Base-by-base conservation (phyloP, 2,888 invertebrate genomes). In the Drosophila nr. medialis region DNA sequence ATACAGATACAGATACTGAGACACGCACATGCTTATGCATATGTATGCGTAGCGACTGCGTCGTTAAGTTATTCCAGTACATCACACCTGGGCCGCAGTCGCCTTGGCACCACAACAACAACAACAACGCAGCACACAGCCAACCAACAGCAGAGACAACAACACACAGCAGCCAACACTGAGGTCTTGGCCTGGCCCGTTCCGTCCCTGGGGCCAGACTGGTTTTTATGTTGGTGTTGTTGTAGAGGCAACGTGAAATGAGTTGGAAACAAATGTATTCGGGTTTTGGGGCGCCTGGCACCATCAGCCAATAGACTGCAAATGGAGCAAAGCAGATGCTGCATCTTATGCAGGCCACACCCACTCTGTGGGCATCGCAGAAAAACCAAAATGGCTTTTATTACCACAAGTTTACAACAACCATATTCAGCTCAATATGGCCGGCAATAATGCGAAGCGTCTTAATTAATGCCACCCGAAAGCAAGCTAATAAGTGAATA, bases 51-150 rank as follows among this genome's bases (percentile, higher is more conserved):
- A 51, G 49, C 61, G 50, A 56, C 90, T 90, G 85, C 85, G 85
- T 90, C 74, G 86, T 84, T 87, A 87, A 87, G 86, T 90, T 87
- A 87, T 87, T 89, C 90, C 89, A 89, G 86, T 89, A 87, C 86
- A 90, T 87, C 86, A 87, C 86, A 87, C 86, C 86, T 87, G 89
- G 89, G 85, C 75, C 71, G 59, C 70, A 68, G 66, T 72, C 64
- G 79, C 80, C 68, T 76, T 80, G 71, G 78, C 78, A 77, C 71
- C 64, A 62, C 65, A 67, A 49, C 83, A 72, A 51, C 71, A 71
- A 49, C 63, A 42, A 49, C 40, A 55, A 29, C 10, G 32, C 13
- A 21, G 29, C 30, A 24, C 61, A 62, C 56, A 63, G 49, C 58
- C 64, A 73, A 54, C 67, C 29, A 60, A 40, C 79, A 75, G 45